phyloP scores from a whole-genome alignment of 2,797 vertebrate species.

The Balearica regulorum region DNA sequence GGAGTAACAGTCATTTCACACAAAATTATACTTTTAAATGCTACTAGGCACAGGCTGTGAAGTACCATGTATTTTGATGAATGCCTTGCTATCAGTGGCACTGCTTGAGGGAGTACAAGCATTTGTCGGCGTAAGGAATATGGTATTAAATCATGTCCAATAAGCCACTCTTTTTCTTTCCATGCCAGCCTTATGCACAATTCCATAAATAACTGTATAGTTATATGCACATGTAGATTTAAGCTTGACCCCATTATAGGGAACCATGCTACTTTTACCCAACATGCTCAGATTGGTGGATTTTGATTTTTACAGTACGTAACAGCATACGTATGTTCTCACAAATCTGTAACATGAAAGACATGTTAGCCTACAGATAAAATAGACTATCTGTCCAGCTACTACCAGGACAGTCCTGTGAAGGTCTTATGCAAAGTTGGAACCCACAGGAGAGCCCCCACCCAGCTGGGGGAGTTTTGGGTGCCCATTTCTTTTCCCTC shows the following conservation, averaged over 20 bases:
- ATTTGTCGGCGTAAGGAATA: background rate
- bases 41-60: background rate
- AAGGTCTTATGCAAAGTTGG: background rate
- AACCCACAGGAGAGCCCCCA: background rate
- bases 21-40: background rate
- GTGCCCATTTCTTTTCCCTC: fast-evolving
- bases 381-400: background rate
- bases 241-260: background rate
- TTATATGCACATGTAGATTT: fast-evolving
- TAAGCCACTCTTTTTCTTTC: background rate
- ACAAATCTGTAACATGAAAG: background rate
- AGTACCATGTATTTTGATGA: background rate
- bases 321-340: background rate
- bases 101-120: background rate
- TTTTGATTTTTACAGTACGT: background rate
- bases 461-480: background rate
- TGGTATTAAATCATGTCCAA: background rate
- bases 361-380: background rate
- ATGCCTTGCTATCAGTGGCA: background rate
- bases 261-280: background rate
- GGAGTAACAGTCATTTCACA: background rate
- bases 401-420: background rate
- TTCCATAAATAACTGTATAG: background rate
- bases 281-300: fast-evolving
- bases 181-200: background rate